These are phyloP conservation scores for Orchestia grillus DNA, from an alignment of 1,140 invertebrate genomes.

Conservation along the genomic window DNA sequence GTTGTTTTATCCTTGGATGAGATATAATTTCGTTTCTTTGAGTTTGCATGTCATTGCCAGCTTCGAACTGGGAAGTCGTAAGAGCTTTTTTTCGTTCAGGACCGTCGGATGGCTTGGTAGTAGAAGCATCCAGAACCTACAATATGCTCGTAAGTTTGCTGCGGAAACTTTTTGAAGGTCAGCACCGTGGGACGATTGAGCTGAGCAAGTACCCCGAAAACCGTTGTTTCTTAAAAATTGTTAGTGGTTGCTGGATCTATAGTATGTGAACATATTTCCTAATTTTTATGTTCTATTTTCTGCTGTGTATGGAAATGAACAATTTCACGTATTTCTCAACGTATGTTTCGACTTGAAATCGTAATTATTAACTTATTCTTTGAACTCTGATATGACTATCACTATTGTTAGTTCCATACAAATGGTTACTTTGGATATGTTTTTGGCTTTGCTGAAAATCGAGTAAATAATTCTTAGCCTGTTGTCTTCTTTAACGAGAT, in stretches of 20 bases:
- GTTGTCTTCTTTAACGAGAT: background rate
- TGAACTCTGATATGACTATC: background rate
- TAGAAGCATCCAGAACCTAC: background rate
- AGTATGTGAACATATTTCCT: background rate
- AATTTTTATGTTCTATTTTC: background rate
- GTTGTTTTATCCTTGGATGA: constrained; percentile 13
- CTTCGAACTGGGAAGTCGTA: background rate
- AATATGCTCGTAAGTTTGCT: too few relatives aligned
- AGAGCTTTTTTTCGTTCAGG: background rate
- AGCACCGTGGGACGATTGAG: background rate
- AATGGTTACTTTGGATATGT: background rate
- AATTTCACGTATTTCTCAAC: background rate
- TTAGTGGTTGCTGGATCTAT: background rate
- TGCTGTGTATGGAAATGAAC: background rate
- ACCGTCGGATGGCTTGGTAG: background rate
- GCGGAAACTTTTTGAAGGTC: background rate
- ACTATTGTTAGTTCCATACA: background rate
- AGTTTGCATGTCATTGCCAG: background rate
- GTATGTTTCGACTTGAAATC: background rate
- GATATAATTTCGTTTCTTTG: background rate
- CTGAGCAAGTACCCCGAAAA: too few relatives aligned
- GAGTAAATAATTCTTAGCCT: background rate
- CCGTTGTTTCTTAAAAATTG: background rate
- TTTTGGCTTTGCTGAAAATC: background rate
- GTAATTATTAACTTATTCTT: background rate